Base-by-base conservation (phyloP, 2,797 vertebrate genomes). In the Pangasius krempfi region DNA sequence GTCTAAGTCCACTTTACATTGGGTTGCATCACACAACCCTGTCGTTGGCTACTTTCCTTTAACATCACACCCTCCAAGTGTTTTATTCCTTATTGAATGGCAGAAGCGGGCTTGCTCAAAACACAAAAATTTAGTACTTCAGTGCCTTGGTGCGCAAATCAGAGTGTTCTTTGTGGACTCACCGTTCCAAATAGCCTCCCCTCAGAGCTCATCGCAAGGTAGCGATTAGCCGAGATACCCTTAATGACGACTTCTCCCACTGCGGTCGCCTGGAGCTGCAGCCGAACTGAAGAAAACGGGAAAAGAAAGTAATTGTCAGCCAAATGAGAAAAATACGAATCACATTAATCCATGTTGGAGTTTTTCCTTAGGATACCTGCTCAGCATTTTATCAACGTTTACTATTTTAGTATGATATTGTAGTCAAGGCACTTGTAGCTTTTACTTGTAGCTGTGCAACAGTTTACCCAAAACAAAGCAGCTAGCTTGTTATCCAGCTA, bases 231-330 rank as follows among this genome's bases (percentile, higher is more conserved):
- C 44, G 95, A 96, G 10, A 98, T 92, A 2, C 98, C 98, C 93
- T 99, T 99, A 94, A 99, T 99, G 68, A 98, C 96, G 86, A 99
- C 97, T 75, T 99, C 98, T 50, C 98, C 98, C 92, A 97, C 96
- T 0, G 98, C 97, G 89, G 98, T 98, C 0, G 98, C 98, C 94
- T 99, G 98, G 47, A 99, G 96, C 60, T 99, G 97, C 87, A 99
- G 96, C 92, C 98, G 99, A 92, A 99, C 98, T 99, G 92, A 25
- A 52, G 20, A 44, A 18, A 4, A 52, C 12, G 13, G 37, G 5
- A 47, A 68, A 72, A 22, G 20, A 68, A 25, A 54, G 18, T 5
- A 37, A 72, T 37, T 18, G 20, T 44, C 72, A 40, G 30, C 18
- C 60, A 83, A 16, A 4, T 60, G 14, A 52, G 12, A 22, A 8